Percentiles rank a stretch among this genome's conserved stretches.
Conservation (phyloP, 2,113 vertebrate species). For the Cettia cetti region DNA sequence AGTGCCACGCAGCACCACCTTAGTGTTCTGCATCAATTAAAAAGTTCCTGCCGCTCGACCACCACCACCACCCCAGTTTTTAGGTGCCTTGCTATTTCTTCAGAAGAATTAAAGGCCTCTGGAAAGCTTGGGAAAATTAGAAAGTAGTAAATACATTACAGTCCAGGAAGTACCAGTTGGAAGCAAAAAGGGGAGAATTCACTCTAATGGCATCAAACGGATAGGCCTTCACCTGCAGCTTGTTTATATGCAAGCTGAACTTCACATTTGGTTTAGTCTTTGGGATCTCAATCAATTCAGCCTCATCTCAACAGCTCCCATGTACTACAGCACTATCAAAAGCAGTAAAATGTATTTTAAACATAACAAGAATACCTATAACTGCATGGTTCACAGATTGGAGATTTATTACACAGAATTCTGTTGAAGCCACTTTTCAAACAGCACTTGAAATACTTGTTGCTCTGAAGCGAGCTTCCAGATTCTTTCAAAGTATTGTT, state of each 20-base stretch:
- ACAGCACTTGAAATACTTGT: neutral
- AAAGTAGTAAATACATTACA: neutral
- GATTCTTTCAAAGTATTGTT: neutral
- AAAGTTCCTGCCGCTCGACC: neutral
- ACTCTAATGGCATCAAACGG: neutral
- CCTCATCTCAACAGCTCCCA: neutral
- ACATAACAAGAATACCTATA: neutral
- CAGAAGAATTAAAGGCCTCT: neutral
- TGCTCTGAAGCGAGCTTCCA: neutral
- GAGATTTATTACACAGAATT: neutral
- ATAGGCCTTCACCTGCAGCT: neutral
- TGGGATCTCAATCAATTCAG: neutral
- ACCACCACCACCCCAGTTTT: neutral
- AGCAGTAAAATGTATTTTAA: neutral
- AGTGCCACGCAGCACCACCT: neutral
- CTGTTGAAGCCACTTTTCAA: neutral
- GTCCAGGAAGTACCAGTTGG: neutral
- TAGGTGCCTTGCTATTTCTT: neutral
- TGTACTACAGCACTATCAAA: neutral
- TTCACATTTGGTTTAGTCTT: neutral
- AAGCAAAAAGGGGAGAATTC: neutral
- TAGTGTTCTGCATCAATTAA: neutral
- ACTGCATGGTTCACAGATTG: neutral
- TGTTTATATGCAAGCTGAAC: neutral
- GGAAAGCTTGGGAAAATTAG: neutral